Percentiles rank a stretch among this genome's conserved stretches.
These are phyloP conservation scores for Drosophila quinaria DNA, from an alignment of 2,888 invertebrate species.

Conservation along the genomic window DNA sequence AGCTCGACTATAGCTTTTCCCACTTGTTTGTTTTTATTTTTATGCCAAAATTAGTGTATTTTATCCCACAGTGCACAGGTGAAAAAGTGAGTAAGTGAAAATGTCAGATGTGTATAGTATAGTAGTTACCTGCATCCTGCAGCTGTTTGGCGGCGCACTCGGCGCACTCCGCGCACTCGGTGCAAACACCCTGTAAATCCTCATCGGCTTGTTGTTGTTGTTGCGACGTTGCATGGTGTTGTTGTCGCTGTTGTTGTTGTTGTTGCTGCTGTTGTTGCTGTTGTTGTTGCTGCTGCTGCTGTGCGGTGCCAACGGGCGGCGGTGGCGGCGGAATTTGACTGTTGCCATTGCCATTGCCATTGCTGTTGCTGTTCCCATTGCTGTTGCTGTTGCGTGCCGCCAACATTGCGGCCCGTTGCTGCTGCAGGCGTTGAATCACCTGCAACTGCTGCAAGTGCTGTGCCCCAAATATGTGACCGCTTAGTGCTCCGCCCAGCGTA, in stretches of 20 bases:
- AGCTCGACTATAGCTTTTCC: too few species aligned
- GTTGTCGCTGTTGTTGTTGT: constrained; percentile 56
- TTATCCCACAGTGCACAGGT: too few species aligned
- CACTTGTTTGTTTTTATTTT: too few species aligned
- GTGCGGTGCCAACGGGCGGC: constrained; percentile 54
- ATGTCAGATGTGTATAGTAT: background rate
- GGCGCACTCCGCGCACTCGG: constrained; percentile 86
- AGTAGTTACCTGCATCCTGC: constrained; percentile 84
- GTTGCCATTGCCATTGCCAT: constrained; percentile 69
- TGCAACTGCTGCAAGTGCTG: constrained; percentile 88
- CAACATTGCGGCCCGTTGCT: constrained; percentile 87
- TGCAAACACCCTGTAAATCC: constrained; percentile 84
- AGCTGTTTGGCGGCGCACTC: constrained; percentile 86
- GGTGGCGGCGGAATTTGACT: constrained; percentile 68
- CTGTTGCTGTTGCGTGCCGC: constrained; percentile 84
- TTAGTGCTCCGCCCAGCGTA: constrained; percentile 87
- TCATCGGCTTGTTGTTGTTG: constrained; percentile 75
- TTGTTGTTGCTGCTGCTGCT: constrained; percentile 53
- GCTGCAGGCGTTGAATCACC: constrained; percentile 89
- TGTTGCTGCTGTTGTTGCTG: constrained; percentile 56
- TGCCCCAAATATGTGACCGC: constrained; percentile 89
- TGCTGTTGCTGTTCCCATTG: constrained; percentile 40
- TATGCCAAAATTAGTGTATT: too few species aligned
- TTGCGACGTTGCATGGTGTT: constrained; percentile 43
- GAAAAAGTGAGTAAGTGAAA: too few species aligned